A percentile compares a stretch with the other conserved stretches of the same genome.
Conservation (phyloP, 2,888 invertebrate species). For the Allolobophora icterica region DNA sequence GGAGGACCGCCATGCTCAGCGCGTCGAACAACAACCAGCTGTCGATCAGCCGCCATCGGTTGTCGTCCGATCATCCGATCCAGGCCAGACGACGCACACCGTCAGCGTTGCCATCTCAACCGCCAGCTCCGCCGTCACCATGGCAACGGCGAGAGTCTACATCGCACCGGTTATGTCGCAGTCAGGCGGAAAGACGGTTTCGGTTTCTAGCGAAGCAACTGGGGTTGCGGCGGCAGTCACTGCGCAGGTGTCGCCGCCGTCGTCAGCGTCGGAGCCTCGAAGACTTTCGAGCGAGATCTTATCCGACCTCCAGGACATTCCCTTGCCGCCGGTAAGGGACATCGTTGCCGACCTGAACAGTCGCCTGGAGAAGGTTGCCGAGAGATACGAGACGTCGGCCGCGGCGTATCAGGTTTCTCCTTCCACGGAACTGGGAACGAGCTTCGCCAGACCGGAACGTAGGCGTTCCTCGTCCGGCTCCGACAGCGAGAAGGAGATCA, state of each 20-base stretch:
- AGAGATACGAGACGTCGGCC: conserved; percentile 41
- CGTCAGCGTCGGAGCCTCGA: neutral
- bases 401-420: conserved; percentile 39
- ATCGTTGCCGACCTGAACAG: conserved; percentile 47
- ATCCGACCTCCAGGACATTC: conserved; percentile 43
- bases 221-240: neutral
- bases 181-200: neutral
- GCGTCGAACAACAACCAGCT: neutral
- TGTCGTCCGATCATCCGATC: neutral
- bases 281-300: conserved; percentile 26
- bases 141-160: conserved; percentile 19
- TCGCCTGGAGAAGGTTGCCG: conserved; percentile 44
- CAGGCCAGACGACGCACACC: neutral
- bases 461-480: conserved; percentile 20
- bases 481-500: conserved; percentile 41
- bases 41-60: neutral
- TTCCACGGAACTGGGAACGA: conserved; percentile 43
- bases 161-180: neutral
- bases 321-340: conserved; percentile 45
- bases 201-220: neutral
- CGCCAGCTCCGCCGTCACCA: conserved; percentile 1
- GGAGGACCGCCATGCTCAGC: conserved; percentile 14
- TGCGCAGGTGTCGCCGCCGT: neutral
- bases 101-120: neutral
- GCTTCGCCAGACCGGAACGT: conserved; percentile 29